Conservation (phyloP, 2,113 vertebrate genomes). For the Danionella cerebrum region DNA sequence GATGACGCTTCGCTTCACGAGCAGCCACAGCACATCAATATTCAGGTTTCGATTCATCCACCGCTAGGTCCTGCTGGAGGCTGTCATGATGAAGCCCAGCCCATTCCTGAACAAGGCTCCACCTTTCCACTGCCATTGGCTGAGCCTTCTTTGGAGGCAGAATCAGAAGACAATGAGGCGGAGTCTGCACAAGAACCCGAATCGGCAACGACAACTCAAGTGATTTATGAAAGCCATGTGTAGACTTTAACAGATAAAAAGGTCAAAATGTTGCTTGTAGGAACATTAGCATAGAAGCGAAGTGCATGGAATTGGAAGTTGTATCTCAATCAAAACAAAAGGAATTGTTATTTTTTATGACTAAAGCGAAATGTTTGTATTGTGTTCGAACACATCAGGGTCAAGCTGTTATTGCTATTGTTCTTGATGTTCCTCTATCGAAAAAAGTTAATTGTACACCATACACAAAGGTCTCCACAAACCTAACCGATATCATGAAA, state of each 20-base stretch:
- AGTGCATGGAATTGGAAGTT: no score
- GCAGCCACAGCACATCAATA: constrained; percentile 89
- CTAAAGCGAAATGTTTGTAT: no score
- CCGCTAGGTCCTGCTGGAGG: constrained; percentile 57
- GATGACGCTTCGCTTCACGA: constrained; percentile 86
- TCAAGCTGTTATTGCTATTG: no score
- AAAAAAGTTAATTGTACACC: no score
- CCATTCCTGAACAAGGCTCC: constrained; percentile 48
- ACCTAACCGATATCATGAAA: no score
- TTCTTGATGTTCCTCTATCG: no score
- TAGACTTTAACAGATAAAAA: constrained; percentile 66
- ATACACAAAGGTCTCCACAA: no score
- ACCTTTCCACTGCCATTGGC: not conserved
- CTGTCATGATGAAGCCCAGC: constrained; percentile 59
- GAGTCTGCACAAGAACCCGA: constrained; percentile 1
- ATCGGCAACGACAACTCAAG: constrained; percentile 42
- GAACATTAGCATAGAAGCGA: no score
- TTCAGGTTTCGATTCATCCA: constrained; percentile 91
- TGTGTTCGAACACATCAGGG: no score
- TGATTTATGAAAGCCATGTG: constrained; percentile 95
- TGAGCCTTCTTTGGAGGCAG: not conserved
- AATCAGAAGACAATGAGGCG: constrained; percentile 2
- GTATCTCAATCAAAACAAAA: no score
- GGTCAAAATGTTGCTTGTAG: no score
- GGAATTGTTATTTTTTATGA: no score